Evolutionary conservation across 1,140 invertebrate species (phyloP).

Genomic region (Diuraphis noxia): DNA sequence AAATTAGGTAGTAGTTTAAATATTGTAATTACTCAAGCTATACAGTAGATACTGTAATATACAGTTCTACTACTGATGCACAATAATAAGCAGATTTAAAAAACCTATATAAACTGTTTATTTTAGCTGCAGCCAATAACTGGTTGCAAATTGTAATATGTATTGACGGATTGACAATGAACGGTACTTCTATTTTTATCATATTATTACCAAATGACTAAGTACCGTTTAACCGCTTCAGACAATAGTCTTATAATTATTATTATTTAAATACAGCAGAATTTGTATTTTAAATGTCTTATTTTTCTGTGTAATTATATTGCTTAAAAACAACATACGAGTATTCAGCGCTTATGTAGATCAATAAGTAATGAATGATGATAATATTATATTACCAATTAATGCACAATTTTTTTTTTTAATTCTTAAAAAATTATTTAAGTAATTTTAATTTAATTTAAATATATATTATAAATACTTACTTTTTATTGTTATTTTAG

Average conservation of each 20-base stretch:
- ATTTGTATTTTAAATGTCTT: background rate
- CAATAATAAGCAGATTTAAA: background rate
- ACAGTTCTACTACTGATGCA: background rate
- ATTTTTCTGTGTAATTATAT: background rate
- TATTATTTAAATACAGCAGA: background rate
- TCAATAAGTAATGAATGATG: background rate
- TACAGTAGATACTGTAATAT: background rate
- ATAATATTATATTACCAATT: background rate
- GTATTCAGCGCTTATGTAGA: background rate
- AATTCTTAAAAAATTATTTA: background rate
- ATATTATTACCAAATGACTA: background rate
- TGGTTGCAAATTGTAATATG: background rate
- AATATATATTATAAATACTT: too few species aligned
- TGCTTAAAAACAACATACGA: background rate
- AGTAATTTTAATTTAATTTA: background rate
- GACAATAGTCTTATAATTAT: constrained; percentile 17
- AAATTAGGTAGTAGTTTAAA: background rate
- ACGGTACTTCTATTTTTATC: constrained; percentile 42
- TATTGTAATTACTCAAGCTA: background rate
- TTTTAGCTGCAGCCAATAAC: background rate
- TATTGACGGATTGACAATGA: background rate
- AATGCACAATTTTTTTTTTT: background rate
- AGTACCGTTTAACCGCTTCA: background rate
- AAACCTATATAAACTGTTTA: background rate
- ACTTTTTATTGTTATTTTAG: too few species aligned